phyloP scores from a whole-genome alignment of 2,113 vertebrate genomes.

The Fregata magnificens region DNA sequence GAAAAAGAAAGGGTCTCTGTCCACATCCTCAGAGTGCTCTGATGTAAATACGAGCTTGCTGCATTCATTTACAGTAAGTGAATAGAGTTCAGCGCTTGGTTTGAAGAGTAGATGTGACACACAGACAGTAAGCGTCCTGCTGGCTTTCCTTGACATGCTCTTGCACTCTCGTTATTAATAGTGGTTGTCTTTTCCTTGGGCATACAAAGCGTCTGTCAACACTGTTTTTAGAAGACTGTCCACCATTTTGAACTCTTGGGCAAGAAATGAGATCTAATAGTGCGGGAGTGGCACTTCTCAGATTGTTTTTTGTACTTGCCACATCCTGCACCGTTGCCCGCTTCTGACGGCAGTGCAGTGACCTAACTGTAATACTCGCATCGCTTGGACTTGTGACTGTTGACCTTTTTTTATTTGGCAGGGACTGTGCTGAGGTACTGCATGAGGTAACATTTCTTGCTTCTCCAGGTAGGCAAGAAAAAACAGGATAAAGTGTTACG shows the following conservation, averaged over 20 bases:
- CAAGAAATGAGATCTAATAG: background rate
- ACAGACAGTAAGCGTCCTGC: background rate
- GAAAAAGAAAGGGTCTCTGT: conserved; percentile 57
- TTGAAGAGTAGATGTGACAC: conserved; percentile 60
- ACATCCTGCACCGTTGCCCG: accelerated
- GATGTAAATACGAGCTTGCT: conserved; percentile 33
- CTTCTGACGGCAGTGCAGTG: accelerated
- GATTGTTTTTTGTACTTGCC: background rate
- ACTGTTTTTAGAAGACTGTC: background rate
- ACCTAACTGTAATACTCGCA: background rate
- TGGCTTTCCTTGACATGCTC: background rate
- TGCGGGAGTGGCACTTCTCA: background rate
- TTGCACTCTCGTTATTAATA: background rate
- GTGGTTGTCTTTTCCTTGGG: background rate
- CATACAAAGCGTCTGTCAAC: background rate
- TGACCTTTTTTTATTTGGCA: background rate
- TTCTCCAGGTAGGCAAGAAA: background rate
- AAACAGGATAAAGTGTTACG: background rate
- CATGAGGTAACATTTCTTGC: background rate
- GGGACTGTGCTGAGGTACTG: background rate
- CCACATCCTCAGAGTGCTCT: background rate
- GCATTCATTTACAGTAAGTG: conserved; percentile 66
- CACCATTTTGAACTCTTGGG: background rate
- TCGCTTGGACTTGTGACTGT: background rate
- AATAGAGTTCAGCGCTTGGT: conserved; percentile 51